These are phyloP conservation scores for Garra rufa DNA, from an alignment of 2,113 vertebrate genomes.

Conservation along the genomic window DNA sequence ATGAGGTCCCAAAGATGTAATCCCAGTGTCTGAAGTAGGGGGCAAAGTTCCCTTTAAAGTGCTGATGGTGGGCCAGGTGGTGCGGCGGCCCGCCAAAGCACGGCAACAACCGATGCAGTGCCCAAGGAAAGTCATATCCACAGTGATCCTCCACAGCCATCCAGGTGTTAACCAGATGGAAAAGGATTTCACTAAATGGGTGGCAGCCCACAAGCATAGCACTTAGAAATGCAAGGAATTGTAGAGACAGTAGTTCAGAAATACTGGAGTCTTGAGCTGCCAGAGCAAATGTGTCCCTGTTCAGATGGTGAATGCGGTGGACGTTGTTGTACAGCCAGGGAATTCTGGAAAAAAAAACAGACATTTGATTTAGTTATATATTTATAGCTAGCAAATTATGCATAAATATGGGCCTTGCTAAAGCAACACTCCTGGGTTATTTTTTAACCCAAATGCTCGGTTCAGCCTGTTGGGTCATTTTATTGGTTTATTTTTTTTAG, in stretches of 20 bases:
- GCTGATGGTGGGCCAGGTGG: slow-evolving; percentile 75
- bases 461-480: no score
- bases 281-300: slow-evolving; percentile 72
- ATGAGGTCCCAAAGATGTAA: slow-evolving; percentile 70
- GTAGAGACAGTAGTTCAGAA: slow-evolving; percentile 74
- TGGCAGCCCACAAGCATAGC: slow-evolving; percentile 72
- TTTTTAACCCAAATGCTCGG: no score
- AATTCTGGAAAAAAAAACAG: slow-evolving; percentile 61
- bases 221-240: slow-evolving; percentile 71
- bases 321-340: slow-evolving; percentile 72
- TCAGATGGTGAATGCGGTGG: slow-evolving; percentile 75
- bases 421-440: no score
- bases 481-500: no score
- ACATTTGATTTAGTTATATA: neutral
- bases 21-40: slow-evolving; percentile 84
- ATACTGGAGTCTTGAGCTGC: slow-evolving; percentile 74
- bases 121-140: slow-evolving; percentile 79
- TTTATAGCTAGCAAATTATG: no score
- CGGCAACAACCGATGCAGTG: slow-evolving; percentile 72
- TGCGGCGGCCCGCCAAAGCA: slow-evolving; percentile 74
- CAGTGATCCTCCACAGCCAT: slow-evolving; percentile 82
- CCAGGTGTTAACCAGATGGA: slow-evolving; percentile 80
- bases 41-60: slow-evolving; percentile 72
- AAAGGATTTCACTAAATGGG: slow-evolving; percentile 74
- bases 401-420: neutral